Base-by-base conservation (phyloP, 2,888 invertebrate species). In the Hirtodrosophila alboralis region DNA sequence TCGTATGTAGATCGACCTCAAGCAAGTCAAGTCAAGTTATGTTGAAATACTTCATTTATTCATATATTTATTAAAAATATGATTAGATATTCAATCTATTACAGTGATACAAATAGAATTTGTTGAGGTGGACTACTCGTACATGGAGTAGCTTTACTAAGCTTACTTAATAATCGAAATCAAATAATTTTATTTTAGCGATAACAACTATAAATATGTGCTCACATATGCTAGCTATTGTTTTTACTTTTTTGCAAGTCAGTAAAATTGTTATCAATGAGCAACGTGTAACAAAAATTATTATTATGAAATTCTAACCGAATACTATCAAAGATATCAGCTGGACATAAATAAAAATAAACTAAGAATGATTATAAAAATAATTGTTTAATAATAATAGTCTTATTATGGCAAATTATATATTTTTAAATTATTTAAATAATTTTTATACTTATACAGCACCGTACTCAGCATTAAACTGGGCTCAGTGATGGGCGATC, bases 391-490 rank as follows among this genome's bases (percentile, higher is more conserved):
- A 41, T n/a, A 7, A 10, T 10, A n/a, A 10, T 7, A 3, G 16
- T 28, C 13, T 12, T 28, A 1, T 28, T 3, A 10, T 4, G 3
- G n/a, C 3, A 4, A 7, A 2, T 14, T 21, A 8, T n/a, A 9
- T 6, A n/a, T 21, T 21, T n/a, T 3, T 0, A 3, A 9, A 9
- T 7, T 3, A 3, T 3, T 12, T 12, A n/a, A n/a, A n/a, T 18
- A 5, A 10, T n/a, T 16, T 4, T 27, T n/a, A 2, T 18, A 27
- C 13, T 8, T 5, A 41, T 41, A 2, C 63, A 96, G 96, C 91
- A 93, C 94, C 49, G 88, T 94, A 33, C 91, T 96, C 54, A 95
- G 95, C 92, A 91, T 97, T 61, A 94, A 95, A 85, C 95, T 95
- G 90, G 96, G 95, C 12, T 90, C 93, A 68, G 92, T 97, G 36